Evolutionary conservation across 2,888 invertebrate genomes (phyloP).

Genomic region (Sminthurides aquaticus): DNA sequence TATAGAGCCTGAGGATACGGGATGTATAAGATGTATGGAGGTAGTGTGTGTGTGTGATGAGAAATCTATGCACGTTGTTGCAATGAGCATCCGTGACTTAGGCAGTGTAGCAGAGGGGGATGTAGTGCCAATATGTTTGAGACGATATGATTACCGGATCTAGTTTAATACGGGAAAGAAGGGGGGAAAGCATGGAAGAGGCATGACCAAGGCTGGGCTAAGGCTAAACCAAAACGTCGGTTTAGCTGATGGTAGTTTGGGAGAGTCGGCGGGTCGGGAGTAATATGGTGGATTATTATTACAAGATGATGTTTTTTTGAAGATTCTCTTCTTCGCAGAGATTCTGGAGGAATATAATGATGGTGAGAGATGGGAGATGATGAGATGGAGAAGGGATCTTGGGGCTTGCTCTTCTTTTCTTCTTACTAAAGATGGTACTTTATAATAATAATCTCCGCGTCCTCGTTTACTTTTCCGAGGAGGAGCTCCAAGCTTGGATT

Average conservation of each 20-base stretch:
- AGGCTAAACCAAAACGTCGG: no score
- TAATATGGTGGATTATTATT: not conserved
- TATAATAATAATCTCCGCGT: conserved; percentile 3
- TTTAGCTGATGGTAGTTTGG: no score
- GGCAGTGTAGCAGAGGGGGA: no score
- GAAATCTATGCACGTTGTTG: not conserved
- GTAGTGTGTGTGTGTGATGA: no score
- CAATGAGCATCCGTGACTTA: no score
- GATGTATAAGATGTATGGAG: no score
- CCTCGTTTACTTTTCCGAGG: not conserved
- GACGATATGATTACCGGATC: not conserved
- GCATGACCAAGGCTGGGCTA: no score
- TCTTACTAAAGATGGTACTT: not conserved
- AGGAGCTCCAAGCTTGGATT: not conserved
- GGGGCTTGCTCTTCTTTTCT: not conserved
- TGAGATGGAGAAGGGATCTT: not conserved
- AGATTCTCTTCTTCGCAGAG: no score
- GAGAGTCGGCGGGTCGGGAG: no score
- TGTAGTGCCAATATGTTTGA: not conserved
- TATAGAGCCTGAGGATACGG: no score
- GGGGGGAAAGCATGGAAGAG: no score
- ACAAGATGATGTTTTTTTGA: not conserved
- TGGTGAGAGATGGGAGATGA: not conserved
- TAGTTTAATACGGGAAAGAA: not conserved
- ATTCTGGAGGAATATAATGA: no score